A percentile compares a stretch with the other conserved stretches of the same genome.
Conservation (phyloP, 2,888 invertebrate species). For the Eurytoma californica region DNA sequence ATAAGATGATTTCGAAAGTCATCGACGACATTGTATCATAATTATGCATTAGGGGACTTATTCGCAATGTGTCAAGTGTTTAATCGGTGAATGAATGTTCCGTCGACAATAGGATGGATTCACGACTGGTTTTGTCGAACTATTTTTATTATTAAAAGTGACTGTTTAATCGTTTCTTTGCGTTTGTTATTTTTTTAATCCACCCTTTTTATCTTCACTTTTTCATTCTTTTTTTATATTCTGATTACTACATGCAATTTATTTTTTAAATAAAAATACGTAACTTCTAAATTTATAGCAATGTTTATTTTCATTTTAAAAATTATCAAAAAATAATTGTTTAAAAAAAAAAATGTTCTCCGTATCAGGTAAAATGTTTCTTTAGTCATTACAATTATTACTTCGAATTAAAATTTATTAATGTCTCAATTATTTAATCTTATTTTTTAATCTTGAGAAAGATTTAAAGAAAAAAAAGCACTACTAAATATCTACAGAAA, state of each 20-base stretch:
- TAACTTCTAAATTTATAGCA: too few species aligned
- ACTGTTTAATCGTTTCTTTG: constrained; percentile 72
- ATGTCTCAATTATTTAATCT: too few species aligned
- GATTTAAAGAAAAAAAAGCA: too few species aligned
- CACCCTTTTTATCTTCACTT: not conserved
- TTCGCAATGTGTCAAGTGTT: constrained; percentile 66
- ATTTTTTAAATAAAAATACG: too few species aligned
- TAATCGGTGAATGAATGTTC: constrained; percentile 64
- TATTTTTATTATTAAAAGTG: constrained; percentile 75
- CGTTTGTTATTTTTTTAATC: constrained; percentile 13
- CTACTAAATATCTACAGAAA: too few species aligned
- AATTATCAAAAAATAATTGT: too few species aligned
- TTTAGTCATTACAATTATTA: too few species aligned
- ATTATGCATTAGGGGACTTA: constrained; percentile 56
- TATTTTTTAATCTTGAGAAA: too few species aligned
- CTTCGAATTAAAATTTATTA: too few species aligned
- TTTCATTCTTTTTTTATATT: not conserved
- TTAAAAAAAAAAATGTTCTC: too few species aligned
- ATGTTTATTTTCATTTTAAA: too few species aligned
- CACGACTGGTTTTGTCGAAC: constrained; percentile 65
- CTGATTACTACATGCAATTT: not conserved
- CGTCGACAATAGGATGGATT: constrained; percentile 62
- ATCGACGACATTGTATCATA: constrained; percentile 54
- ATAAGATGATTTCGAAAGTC: constrained; percentile 39
- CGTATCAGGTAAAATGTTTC: too few species aligned